Percentiles rank a stretch among this genome's conserved stretches.
phyloP scores from a whole-genome alignment of 2,888 invertebrate species.

The Habrosyne pyritoides region DNA sequence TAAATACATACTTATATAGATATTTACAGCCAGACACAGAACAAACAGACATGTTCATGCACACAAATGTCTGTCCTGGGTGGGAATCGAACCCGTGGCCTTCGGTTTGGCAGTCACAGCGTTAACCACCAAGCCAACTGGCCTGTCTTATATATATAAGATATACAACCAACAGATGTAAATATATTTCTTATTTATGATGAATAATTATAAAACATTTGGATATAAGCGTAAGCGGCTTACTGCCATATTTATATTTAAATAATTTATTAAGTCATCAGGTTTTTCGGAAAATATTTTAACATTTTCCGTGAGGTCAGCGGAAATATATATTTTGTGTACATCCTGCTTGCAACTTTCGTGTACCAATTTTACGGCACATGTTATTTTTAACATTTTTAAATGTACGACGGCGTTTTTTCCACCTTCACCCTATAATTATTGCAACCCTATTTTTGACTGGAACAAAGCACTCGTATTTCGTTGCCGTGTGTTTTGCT shows the following conservation, averaged over 20 bases:
- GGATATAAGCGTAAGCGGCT: too few relatives aligned
- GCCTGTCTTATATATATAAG: too few relatives aligned
- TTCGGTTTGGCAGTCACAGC: too few relatives aligned
- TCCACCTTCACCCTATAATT: slow-evolving; percentile 38
- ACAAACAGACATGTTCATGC: too few relatives aligned
- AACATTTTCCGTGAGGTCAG: neutral
- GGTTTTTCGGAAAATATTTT: neutral
- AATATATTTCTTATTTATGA: too few relatives aligned
- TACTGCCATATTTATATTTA: neutral
- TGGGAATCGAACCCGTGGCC: too few relatives aligned
- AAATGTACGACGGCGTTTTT: slow-evolving; percentile 16
- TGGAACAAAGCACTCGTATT: slow-evolving; percentile 25
- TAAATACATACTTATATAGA: too few relatives aligned
- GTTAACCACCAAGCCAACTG: too few relatives aligned
- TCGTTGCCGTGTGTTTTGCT: neutral
- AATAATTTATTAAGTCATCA: neutral
- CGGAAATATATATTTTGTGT: neutral
- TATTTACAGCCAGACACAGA: too few relatives aligned
- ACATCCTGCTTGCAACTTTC: slow-evolving; percentile 13
- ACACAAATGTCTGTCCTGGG: too few relatives aligned
- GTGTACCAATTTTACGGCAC: slow-evolving; percentile 27
- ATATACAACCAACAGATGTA: too few relatives aligned
- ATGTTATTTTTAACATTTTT: slow-evolving; percentile 25
- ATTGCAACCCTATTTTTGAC: slow-evolving; percentile 32
- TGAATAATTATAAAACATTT: too few relatives aligned